Percentiles rank a stretch among this genome's conserved stretches.
phyloP scores from a whole-genome alignment of 64 coral and sea anemone genomes.

The Stichodactyla helianthus region DNA sequence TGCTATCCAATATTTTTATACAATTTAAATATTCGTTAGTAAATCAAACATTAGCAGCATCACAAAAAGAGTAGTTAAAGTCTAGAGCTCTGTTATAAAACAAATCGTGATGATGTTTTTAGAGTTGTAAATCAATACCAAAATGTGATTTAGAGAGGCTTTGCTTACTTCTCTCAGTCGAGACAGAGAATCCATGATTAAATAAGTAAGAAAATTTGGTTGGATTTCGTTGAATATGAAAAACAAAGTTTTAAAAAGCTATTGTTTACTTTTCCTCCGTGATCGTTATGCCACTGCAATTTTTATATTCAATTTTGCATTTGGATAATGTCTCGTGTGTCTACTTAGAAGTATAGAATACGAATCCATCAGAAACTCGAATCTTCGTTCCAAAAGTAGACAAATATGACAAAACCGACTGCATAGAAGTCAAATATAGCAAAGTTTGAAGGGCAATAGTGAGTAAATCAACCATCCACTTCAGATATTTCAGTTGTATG shows the following conservation, averaged over 20 bases:
- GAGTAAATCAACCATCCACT: neutral
- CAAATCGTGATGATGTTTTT: neutral
- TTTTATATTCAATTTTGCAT: neutral
- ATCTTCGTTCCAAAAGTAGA: neutral
- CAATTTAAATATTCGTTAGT: neutral
- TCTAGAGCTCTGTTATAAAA: neutral
- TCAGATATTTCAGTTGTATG: conserved; percentile 4
- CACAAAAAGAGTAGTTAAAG: neutral
- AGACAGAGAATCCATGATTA: neutral
- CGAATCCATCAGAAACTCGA: neutral
- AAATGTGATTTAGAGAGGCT: neutral
- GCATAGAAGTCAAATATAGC: neutral
- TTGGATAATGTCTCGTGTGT: neutral
- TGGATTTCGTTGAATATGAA: neutral
- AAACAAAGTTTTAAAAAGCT: neutral
- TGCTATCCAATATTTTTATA: neutral
- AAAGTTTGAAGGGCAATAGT: neutral
- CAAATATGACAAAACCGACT: neutral
- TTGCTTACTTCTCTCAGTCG: neutral
- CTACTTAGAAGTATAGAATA: neutral
- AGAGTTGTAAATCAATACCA: neutral
- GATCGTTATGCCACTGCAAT: neutral
- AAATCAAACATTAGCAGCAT: neutral
- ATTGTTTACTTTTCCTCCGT: neutral
- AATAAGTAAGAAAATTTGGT: neutral